These are phyloP conservation scores for Hypotaenidia philippensis DNA, from an alignment of 2,797 vertebrate species.

Conservation along the genomic window DNA sequence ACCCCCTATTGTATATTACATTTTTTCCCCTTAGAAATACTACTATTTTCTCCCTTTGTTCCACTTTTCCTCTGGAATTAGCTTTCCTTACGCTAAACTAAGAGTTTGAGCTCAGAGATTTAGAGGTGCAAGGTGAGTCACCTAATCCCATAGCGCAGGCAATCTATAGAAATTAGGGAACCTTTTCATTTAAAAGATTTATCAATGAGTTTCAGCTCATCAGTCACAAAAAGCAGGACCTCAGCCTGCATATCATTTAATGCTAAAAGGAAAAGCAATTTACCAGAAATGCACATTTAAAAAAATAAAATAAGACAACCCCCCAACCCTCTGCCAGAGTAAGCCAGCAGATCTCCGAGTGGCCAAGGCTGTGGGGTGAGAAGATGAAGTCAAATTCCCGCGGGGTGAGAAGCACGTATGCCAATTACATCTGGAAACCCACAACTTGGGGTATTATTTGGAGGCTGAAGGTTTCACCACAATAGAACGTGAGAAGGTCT, in stretches of 20 bases:
- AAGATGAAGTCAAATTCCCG: background rate
- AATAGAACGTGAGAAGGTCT: conserved; percentile 79
- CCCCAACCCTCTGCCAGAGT: background rate
- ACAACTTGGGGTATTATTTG: conserved; percentile 21
- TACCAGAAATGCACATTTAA: background rate
- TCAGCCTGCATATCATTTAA: background rate
- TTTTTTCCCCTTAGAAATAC: background rate
- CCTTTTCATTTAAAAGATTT: background rate
- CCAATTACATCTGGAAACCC: conserved; percentile 14
- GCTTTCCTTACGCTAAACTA: background rate
- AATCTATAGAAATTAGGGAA: background rate
- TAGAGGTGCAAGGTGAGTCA: background rate
- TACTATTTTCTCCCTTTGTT: conserved; percentile 39
- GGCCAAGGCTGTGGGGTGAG: background rate
- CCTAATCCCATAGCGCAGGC: background rate
- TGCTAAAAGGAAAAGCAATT: background rate
- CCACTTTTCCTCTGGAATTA: conserved; percentile 24
- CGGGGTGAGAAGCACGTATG: background rate
- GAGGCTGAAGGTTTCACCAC: conserved; percentile 71
- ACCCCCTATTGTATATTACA: background rate
- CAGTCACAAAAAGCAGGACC: background rate
- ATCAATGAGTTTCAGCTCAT: background rate
- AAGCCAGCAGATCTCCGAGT: background rate
- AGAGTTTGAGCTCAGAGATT: background rate
- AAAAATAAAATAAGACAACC: background rate